Evolutionary conservation across 23 tunicate species (phyloP).

Genomic region (Ciona savignyi): DNA sequence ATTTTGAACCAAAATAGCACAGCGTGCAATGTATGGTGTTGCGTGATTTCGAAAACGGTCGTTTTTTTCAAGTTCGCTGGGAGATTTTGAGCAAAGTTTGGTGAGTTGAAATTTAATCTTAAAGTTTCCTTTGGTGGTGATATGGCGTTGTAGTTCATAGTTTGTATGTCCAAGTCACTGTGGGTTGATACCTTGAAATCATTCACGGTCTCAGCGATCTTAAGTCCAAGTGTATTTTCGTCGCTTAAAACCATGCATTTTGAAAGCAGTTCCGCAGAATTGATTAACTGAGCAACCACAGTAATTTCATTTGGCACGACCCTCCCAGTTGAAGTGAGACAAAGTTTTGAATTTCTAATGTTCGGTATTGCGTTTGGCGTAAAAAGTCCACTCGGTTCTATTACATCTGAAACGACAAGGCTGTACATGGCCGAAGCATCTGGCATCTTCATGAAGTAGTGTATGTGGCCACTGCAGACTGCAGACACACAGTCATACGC

Average conservation of each 20-base stretch:
- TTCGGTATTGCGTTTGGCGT: conserved; percentile 29
- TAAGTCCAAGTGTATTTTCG: conserved; percentile 51
- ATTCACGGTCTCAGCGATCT: conserved; percentile 45
- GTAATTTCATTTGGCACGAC: conserved; percentile 40
- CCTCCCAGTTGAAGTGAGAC: conserved; percentile 8
- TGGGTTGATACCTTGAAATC: conserved; percentile 37
- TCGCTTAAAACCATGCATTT: conserved; percentile 48
- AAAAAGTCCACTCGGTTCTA: conserved; percentile 60
- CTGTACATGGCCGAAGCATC: conserved; percentile 13
- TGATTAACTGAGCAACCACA: conserved; percentile 19
- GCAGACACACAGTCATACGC: conserved; percentile 1
- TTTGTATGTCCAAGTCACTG: conserved; percentile 38
- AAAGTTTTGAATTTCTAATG: conserved; percentile 11
- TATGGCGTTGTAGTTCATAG: conserved; percentile 7
- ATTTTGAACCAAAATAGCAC: conserved; percentile 66
- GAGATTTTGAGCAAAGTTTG: neutral
- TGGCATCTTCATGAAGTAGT: neutral
- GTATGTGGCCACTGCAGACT: neutral
- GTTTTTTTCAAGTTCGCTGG: conserved; percentile 1
- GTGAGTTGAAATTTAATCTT: conserved; percentile 8
- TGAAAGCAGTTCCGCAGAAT: conserved; percentile 44
- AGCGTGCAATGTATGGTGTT: conserved; percentile 28
- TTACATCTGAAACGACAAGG: conserved; percentile 24
- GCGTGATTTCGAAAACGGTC: conserved; percentile 12
- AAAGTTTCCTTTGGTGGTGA: conserved; percentile 5